These are phyloP conservation scores for Pseudorhiza aurosa DNA, from an alignment of 30 jellyfish, hydroid and myxozoan species.

Conservation along the genomic window DNA sequence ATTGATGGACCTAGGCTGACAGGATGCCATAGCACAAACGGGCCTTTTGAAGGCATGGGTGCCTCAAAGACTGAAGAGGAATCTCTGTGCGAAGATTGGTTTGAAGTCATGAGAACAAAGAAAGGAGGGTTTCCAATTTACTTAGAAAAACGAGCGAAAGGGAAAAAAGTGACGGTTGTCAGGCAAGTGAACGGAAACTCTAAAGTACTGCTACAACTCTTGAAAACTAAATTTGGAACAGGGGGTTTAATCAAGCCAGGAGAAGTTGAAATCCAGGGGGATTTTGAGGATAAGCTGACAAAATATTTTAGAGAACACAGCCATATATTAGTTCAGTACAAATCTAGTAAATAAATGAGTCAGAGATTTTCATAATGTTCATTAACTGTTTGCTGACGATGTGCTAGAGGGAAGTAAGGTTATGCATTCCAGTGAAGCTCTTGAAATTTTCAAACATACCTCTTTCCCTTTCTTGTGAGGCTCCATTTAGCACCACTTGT, in stretches of 20 bases:
- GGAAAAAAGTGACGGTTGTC: conserved; percentile 89
- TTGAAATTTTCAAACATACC: too few relatives aligned
- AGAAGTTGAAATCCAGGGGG: conserved; percentile 90
- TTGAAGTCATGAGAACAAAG: conserved; percentile 68
- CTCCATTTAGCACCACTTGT: too few relatives aligned
- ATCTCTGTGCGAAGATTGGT: neutral
- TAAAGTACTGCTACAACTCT: conserved; percentile 37
- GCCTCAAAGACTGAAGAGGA: too few relatives aligned
- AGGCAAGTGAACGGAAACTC: conserved; percentile 74
- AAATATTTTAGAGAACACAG: conserved; percentile 66
- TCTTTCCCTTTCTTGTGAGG: too few relatives aligned
- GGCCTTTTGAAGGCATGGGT: too few relatives aligned
- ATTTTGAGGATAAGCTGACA: conserved; percentile 51
- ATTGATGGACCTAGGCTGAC: too few relatives aligned
- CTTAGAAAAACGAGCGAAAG: conserved; percentile 87
- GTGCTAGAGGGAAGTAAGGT: too few relatives aligned
- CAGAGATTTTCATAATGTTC: too few relatives aligned
- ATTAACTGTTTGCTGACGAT: too few relatives aligned
- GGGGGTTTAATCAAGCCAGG: conserved; percentile 75
- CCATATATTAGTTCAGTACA: conserved; percentile 63
- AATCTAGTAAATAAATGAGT: neutral
- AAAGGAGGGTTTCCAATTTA: conserved; percentile 87
- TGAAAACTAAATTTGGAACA: conserved; percentile 87
- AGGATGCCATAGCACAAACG: too few relatives aligned
- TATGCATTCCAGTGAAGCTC: too few relatives aligned